Base-by-base conservation (phyloP, 2,888 invertebrate genomes). In the Andrena dorsata region DNA sequence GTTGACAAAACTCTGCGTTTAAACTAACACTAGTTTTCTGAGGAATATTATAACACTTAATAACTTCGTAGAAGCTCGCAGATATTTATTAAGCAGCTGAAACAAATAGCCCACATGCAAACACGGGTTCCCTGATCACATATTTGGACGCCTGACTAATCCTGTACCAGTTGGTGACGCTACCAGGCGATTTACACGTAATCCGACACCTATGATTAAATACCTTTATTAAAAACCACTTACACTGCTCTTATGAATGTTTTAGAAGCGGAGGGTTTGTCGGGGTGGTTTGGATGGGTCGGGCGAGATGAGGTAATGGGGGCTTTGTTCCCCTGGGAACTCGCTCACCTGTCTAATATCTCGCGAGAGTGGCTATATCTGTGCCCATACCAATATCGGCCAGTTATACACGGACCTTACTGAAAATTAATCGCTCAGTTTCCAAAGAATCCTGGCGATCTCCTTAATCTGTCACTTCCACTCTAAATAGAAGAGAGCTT, bases 321-420 rank as follows among this genome's bases (percentile, higher is more conserved):
- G 86, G 87, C 89, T 93, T 93, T 93, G 93, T 93, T 93, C 91
- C 90, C 92, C 83, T 93, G 93, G 92, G 93, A 93, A 93, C 88
- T 81, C 77, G 83, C 86, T 90, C 93, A 93, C 91, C 91, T 93
- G 93, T 91, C 92, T 92, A 93, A 92, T 92, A 93, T 93, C 93
- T 88, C 87, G 88, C 88, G 86, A 82, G 90, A 91, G 90, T 89
- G 89, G 90, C 90, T 91, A 88, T 84, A 85, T 85, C 86, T 84
- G 84, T 86, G 88, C 85, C 82, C 83, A 80, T 85, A 88, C 84
- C 84, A 84, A 86, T 88, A 84, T 77, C 88, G 64, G 63, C 87
- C 85, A 80, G 83, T 88, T 87, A 87, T 83, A 84, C 82, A 69
- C 58, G 71, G 75, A 64, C 78, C 82, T 83, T 84, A 81, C 86